A percentile compares a stretch with the other conserved stretches of the same genome.
These are phyloP conservation scores for Oscheius sp. DNA, from an alignment of 2,888 invertebrate species.

Conservation along the genomic window DNA sequence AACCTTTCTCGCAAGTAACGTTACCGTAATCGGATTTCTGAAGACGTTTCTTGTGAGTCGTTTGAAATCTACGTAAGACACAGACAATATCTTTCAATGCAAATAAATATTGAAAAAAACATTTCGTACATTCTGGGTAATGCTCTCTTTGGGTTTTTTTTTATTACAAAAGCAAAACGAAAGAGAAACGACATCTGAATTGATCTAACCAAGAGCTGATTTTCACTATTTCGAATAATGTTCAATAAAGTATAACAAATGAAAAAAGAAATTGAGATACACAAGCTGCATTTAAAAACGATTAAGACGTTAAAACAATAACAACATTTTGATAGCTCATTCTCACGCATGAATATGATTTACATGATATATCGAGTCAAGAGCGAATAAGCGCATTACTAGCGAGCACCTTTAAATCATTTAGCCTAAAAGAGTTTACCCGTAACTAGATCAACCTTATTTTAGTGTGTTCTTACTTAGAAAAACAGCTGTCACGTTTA, in stretches of 20 bases:
- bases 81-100: no score
- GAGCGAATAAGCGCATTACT: conserved; percentile 33
- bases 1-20: conserved; percentile 5
- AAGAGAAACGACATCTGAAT: no score
- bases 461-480: neutral
- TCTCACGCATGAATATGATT: conserved; percentile 30
- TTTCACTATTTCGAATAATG: no score
- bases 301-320: neutral
- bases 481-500: neutral
- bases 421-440: conserved; percentile 28
- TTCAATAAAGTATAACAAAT: no score
- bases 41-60: neutral
- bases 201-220: no score
- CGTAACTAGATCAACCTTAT: conserved; percentile 18
- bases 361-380: conserved; percentile 33
- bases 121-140: no score
- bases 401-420: conserved; percentile 30
- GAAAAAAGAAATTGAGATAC: no score
- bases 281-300: no score
- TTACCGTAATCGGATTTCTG: conserved; percentile 9
- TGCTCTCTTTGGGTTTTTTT: no score
- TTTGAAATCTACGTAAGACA: neutral
- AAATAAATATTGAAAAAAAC: no score
- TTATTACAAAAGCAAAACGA: neutral
- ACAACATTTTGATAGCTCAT: conserved; percentile 21